Conservation (phyloP, 2,888 invertebrate species). For the Tenthredo livida region DNA sequence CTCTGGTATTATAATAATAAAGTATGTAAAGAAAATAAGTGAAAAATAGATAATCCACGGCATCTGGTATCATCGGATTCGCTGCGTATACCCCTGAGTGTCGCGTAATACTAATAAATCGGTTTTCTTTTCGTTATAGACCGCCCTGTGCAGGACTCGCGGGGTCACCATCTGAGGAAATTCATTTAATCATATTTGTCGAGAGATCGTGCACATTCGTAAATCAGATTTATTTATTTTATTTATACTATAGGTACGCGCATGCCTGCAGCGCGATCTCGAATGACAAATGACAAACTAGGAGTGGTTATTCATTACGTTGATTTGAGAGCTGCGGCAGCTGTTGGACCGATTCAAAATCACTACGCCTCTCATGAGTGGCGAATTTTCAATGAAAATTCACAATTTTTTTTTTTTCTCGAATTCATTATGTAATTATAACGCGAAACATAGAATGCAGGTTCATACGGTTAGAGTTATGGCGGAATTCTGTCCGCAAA, state of each 20-base stretch:
- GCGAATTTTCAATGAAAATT: neutral
- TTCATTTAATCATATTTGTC: constrained; percentile 62
- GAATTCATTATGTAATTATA: neutral
- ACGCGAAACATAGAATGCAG: neutral
- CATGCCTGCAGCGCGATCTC: neutral
- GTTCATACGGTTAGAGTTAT: neutral
- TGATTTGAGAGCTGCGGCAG: constrained; percentile 16
- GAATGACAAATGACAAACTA: constrained; percentile 45
- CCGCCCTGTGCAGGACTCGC: neutral
- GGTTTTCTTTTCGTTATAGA: constrained; percentile 49
- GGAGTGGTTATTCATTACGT: constrained; percentile 42
- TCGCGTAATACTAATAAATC: constrained; percentile 69
- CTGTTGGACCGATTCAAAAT: constrained; percentile 4
- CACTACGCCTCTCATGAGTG: neutral
- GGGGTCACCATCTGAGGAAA: constrained; percentile 14
- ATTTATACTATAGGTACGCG: constrained; percentile 56
- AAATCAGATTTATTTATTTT: constrained; percentile 69
- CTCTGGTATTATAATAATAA: neutral
- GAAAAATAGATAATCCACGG: constrained; percentile 66
- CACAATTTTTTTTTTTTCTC: too few species aligned
- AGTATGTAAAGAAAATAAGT: neutral
- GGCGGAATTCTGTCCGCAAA: neutral
- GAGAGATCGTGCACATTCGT: constrained; percentile 63
- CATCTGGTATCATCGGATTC: constrained; percentile 68
- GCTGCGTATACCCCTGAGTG: constrained; percentile 60